phyloP scores from a whole-genome alignment of 2,113 vertebrate genomes.

The Isurus oxyrinchus region DNA sequence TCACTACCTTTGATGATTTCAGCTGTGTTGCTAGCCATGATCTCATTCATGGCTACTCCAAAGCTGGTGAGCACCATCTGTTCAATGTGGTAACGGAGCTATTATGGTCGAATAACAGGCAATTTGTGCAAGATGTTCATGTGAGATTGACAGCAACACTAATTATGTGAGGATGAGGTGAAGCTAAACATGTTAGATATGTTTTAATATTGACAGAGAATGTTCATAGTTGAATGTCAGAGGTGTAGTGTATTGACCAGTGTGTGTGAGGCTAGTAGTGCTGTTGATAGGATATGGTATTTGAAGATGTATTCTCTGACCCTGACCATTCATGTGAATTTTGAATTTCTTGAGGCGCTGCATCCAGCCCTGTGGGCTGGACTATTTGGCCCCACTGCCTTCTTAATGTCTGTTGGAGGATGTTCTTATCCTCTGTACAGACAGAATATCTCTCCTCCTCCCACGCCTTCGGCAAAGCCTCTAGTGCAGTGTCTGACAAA shows the following conservation, averaged over 20 bases:
- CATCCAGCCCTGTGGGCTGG: no score
- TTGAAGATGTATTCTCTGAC: not conserved
- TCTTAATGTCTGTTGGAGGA: no score
- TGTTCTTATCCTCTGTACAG: no score
- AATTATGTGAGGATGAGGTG: not conserved
- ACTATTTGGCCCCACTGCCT: no score
- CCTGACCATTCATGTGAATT: no score
- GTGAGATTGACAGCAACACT: not conserved
- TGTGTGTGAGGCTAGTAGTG: not conserved
- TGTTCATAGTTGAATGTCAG: not conserved
- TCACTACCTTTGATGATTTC: not conserved
- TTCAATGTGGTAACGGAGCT: not conserved
- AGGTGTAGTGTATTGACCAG: not conserved
- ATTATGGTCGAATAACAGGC: not conserved
- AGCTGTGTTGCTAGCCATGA: not conserved
- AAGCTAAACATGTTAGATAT: not conserved
- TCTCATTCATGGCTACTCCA: not conserved
- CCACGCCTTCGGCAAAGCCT: no score
- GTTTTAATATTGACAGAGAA: not conserved
- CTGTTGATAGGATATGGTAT: not conserved
- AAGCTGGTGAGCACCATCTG: not conserved
- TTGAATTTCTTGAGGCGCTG: no score
- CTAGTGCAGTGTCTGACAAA: no score
- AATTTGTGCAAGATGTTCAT: not conserved
- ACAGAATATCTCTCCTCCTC: no score